A percentile compares a stretch with the other conserved stretches of the same genome.
phyloP scores from a whole-genome alignment of 1,140 invertebrate species.

The Chionoecetes opilio region DNA sequence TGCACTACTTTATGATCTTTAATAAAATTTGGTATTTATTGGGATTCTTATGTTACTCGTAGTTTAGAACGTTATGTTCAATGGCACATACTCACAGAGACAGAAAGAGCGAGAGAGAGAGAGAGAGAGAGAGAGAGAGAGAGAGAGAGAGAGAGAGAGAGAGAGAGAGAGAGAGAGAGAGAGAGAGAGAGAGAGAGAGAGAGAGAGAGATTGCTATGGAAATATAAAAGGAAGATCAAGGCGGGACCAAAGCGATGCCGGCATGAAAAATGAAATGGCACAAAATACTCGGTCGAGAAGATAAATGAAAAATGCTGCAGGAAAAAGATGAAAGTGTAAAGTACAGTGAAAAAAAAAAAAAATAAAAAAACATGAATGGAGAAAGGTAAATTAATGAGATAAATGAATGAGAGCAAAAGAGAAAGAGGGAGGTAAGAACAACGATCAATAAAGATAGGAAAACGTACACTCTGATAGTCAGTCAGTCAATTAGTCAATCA shows the following conservation, averaged over 20 bases:
- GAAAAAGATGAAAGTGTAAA: not conserved
- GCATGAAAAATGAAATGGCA: not conserved
- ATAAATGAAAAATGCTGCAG: not conserved
- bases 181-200: constrained; percentile 27
- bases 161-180: constrained; percentile 27
- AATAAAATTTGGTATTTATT: too few species aligned
- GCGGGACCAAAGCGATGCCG: not conserved
- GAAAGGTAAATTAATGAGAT: not conserved
- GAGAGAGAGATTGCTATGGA: not conserved
- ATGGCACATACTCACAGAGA: too few species aligned
- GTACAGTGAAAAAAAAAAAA: not conserved
- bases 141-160: not conserved
- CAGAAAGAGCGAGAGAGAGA: too few species aligned
- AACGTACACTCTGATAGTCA: too few species aligned
- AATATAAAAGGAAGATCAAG: constrained; percentile 8
- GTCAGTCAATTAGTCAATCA: too few species aligned
- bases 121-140: too few species aligned
- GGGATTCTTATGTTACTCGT: too few species aligned
- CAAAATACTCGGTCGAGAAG: not conserved
- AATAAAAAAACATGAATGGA: not conserved
- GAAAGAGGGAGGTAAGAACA: not conserved
- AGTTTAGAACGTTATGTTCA: too few species aligned
- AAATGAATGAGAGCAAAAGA: not conserved
- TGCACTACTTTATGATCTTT: too few species aligned
- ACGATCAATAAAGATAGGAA: not conserved